phyloP scores from a whole-genome alignment of 2,113 vertebrate species.

The Ailuropoda melanoleuca region DNA sequence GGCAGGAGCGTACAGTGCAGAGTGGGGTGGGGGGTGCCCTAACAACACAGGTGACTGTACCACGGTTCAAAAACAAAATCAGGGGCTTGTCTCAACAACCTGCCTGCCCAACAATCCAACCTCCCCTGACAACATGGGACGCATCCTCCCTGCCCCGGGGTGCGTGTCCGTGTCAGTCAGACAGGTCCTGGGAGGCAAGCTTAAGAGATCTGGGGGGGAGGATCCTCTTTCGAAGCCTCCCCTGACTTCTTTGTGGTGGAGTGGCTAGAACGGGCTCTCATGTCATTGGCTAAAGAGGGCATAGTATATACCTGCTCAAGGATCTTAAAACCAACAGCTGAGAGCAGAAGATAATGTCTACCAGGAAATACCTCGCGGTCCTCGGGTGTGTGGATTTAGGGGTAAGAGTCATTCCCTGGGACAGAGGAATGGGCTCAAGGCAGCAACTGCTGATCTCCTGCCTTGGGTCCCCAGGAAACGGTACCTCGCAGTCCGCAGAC shows the following conservation, averaged over 20 bases:
- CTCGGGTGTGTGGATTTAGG: not conserved
- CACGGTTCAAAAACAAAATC: fast-evolving
- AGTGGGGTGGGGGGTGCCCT: fast-evolving
- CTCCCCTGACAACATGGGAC: not conserved
- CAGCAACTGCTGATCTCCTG: not conserved
- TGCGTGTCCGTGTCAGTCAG: fast-evolving
- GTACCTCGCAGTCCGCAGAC: slow-evolving; percentile 87
- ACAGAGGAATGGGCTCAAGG: too few species aligned
- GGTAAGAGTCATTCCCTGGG: too few species aligned
- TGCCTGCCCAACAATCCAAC: too few species aligned
- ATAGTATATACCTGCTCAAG: not conserved
- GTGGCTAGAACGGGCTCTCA: not conserved
- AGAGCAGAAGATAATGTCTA: not conserved
- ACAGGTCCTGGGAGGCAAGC: not conserved
- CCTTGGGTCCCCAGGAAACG: slow-evolving; percentile 75
- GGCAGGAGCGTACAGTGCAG: not conserved
- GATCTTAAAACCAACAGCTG: not conserved
- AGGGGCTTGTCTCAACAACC: not conserved
- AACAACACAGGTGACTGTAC: too few species aligned
- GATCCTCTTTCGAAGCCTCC: not conserved
- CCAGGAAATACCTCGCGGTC: not conserved
- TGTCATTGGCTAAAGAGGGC: not conserved
- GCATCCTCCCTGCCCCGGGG: not conserved
- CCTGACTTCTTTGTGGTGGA: not conserved
- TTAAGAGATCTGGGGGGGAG: too few species aligned